phyloP scores from a whole-genome alignment of 2,888 invertebrate genomes.

The Drosophila rubida region DNA sequence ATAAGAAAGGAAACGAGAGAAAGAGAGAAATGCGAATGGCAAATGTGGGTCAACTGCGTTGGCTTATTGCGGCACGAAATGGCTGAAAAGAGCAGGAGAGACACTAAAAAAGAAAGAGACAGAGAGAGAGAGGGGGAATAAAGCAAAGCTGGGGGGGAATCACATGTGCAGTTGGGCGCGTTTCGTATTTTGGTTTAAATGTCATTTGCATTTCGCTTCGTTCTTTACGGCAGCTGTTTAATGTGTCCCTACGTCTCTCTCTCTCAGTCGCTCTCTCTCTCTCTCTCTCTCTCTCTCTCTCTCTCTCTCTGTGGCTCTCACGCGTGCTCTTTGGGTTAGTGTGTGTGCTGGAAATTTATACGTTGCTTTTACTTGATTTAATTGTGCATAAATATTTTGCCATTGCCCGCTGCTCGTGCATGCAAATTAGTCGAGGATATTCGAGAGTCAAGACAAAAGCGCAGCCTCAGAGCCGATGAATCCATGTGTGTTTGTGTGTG shows the following conservation, averaged over 20 bases:
- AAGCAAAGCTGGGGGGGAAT: conserved; percentile 3
- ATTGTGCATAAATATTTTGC: conserved; percentile 81
- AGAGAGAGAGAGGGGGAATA: neutral
- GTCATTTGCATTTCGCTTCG: conserved; percentile 68
- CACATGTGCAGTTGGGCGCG: conserved; percentile 52
- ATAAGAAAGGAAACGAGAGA: neutral
- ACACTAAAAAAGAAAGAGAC: neutral
- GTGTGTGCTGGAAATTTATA: conserved; percentile 61
- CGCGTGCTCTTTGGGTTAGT: neutral
- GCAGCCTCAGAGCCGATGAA: neutral
- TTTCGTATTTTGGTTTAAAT: conserved; percentile 61
- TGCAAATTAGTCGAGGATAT: conserved; percentile 64
- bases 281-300: neutral
- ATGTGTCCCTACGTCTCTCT: conserved; percentile 10
- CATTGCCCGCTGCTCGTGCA: conserved; percentile 64
- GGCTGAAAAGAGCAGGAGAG: neutral
- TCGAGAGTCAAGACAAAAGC: conserved; percentile 28
- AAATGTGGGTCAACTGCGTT: conserved; percentile 71
- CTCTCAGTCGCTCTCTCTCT: neutral
- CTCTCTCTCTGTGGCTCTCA: neutral
- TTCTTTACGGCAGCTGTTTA: conserved; percentile 51
- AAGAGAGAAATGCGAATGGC: conserved; percentile 11
- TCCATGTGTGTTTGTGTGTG: conserved; percentile 13
- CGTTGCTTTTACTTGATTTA: conserved; percentile 76
- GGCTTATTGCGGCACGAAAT: conserved; percentile 44